Percentiles rank a stretch among this genome's conserved stretches.
Conservation (phyloP, 2,797 vertebrate genomes). For the Amblyopsis hoosieri region DNA sequence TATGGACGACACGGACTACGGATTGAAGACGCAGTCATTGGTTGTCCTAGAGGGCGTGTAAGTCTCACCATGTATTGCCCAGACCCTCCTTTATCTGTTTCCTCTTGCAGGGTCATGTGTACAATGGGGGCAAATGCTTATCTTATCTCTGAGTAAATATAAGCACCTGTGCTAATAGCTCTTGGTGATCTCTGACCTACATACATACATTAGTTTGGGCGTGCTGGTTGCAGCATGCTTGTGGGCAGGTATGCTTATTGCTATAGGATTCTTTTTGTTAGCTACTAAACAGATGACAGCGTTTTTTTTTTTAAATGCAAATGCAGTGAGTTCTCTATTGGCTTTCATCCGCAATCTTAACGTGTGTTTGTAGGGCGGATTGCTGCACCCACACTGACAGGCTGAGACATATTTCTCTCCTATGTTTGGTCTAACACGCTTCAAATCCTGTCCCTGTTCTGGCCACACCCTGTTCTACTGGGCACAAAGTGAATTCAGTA, state of each 20-base stretch:
- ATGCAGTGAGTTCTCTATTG: too few species aligned
- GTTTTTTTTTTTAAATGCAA: too few species aligned
- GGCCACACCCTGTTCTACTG: neutral
- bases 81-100: neutral
- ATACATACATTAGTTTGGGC: neutral
- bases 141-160: neutral
- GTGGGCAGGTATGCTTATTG: neutral
- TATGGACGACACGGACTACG: constrained; percentile 86
- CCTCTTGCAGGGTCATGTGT: neutral
- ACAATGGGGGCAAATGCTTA: neutral
- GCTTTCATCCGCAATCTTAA: too few species aligned
- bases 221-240: neutral
- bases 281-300: too few species aligned
- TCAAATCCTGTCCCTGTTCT: constrained; percentile 15
- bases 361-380: constrained; percentile 23
- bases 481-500: neutral
- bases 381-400: constrained; percentile 48
- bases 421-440: constrained; percentile 38
- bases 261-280: neutral
- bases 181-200: neutral
- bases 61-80: constrained; percentile 65
- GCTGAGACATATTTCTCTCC: constrained; percentile 50
- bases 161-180: neutral
- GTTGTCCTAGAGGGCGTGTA: constrained; percentile 91
- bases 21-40: constrained; percentile 85